Evolutionary conservation across 1,140 invertebrate species (phyloP), one percentile per base, ranked within the genome.

Genomic region (Helicoverpa zea): DNA sequence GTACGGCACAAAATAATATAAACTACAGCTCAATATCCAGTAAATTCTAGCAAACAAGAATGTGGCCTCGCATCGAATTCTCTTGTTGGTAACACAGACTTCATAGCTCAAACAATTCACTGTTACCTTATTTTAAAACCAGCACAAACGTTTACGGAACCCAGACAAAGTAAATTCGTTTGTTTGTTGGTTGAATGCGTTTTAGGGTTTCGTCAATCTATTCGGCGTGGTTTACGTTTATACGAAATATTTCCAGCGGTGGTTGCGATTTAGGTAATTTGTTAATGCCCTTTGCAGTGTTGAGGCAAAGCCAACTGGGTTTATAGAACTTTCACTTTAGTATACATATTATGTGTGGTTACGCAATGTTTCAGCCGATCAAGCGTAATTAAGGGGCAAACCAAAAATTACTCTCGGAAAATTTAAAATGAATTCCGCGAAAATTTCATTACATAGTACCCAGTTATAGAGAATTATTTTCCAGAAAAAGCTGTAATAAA

Each of bases 161-260:
- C 35, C 16, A 47, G 56, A 49, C 35, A 56, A 73, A 56, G 68
- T 59, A 76, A 63, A 76, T 76, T 76, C 68, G 23, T 30, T 51
- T 14, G 43, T 16, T 49, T 47, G 12, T 76, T 51, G 23, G 43
- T 47, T 63, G 73, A 63, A 63, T 76, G 43, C 73, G 30, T 10
- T 73, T 63, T 29, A 51, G 18, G 12, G 47, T 47, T 7, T 58
- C 56, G n/a, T 61, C 58, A 61, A 61, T 61, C 35, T 35, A 43
- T 43, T 61, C 11, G 43, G 35, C 35, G 51, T 49, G 12, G 18
- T 75, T 3, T 13, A 7, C n/a, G 10, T 3, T 3, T 47, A 18
- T 59, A 49, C 11, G 14, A 43, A 16, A 63, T 75, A 16, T 49
- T 61, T 61, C 49, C 2, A 3, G 35, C 12, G 18, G n/a, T 29